Evolutionary conservation across 2,888 invertebrate species (phyloP).

Genomic region (Tenthredo mesomela): DNA sequence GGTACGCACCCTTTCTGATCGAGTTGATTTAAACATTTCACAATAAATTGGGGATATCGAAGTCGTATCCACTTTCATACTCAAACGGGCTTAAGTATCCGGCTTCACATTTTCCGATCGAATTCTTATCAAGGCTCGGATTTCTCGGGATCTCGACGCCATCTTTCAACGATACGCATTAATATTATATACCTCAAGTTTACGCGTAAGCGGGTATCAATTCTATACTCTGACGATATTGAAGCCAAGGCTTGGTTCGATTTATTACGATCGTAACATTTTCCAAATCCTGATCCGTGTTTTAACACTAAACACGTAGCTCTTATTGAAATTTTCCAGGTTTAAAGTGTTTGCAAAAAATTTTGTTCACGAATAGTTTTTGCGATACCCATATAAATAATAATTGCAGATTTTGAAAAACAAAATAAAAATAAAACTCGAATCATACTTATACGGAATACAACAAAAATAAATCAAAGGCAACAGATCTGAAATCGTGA

Average conservation of each 20-base stretch:
- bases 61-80: slow-evolving; percentile 16
- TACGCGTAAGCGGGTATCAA: background rate
- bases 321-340: background rate
- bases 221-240: background rate
- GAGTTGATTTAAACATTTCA: background rate
- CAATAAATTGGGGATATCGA: slow-evolving; percentile 10
- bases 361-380: background rate
- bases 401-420: background rate
- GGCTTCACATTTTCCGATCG: background rate
- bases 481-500: background rate
- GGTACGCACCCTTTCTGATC: background rate
- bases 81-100: background rate
- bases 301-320: background rate
- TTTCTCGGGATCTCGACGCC: background rate
- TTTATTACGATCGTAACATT: background rate
- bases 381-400: too few species aligned
- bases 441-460: background rate
- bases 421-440: background rate
- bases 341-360: background rate
- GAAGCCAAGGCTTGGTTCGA: background rate
- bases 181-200: background rate
- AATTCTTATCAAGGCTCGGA: background rate
- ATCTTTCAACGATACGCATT: slow-evolving; percentile 3
- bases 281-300: background rate
- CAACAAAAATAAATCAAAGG: background rate